phyloP scores from a whole-genome alignment of 2,888 invertebrate species.

The Volucella inflata region DNA sequence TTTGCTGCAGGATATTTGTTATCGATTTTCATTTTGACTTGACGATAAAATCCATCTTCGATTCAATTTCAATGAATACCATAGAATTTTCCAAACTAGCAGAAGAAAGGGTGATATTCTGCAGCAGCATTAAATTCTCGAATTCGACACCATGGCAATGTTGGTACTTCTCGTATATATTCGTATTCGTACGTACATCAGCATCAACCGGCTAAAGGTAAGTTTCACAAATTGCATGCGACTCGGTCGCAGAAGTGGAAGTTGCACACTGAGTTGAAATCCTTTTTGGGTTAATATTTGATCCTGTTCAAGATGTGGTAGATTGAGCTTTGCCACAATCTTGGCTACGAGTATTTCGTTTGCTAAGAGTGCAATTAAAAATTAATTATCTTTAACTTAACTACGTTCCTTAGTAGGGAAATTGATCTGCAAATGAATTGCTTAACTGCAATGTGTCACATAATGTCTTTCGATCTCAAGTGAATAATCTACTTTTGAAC shows the following conservation, averaged over 20 bases:
- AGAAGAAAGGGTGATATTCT: slow-evolving; percentile 23
- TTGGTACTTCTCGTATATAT: too few species aligned
- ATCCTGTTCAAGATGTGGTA: background rate
- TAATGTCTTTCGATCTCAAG: background rate
- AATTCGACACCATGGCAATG: slow-evolving; percentile 18
- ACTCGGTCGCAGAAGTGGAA: slow-evolving; percentile 22
- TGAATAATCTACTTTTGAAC: too few species aligned
- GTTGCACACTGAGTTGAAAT: slow-evolving; percentile 9
- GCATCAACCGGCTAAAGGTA: background rate
- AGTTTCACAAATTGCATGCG: slow-evolving; percentile 8
- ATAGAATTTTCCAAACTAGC: slow-evolving; percentile 33
- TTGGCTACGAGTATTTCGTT: slow-evolving; percentile 1
- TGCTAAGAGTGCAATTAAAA: slow-evolving; percentile 52
- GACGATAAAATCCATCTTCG: slow-evolving; percentile 54
- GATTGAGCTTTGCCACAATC: slow-evolving; percentile 22
- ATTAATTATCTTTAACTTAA: slow-evolving; percentile 43
- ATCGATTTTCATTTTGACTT: slow-evolving; percentile 70
- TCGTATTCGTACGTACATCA: background rate
- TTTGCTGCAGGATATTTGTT: slow-evolving; percentile 74
- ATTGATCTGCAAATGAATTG: slow-evolving; percentile 49
- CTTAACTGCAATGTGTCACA: background rate
- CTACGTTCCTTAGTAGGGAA: slow-evolving; percentile 43
- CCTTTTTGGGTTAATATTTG: slow-evolving; percentile 7
- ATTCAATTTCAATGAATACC: slow-evolving; percentile 66
- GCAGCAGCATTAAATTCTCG: slow-evolving; percentile 8